Percentiles rank a stretch among this genome's conserved stretches.
These are phyloP conservation scores for Orchesella flavescens DNA, from an alignment of 2,888 invertebrate genomes.

Conservation along the genomic window DNA sequence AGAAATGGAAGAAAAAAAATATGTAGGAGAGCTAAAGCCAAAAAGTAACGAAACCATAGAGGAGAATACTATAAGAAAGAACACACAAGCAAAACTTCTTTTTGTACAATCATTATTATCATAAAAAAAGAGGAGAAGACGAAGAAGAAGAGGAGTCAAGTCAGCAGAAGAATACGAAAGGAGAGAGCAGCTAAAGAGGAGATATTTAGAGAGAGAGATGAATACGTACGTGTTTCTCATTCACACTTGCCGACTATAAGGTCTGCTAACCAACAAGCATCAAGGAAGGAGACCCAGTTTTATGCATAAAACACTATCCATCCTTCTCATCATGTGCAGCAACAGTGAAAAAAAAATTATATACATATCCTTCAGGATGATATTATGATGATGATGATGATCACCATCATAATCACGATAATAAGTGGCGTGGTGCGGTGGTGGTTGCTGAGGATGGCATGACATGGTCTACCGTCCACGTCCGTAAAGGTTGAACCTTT, in stretches of 20 bases:
- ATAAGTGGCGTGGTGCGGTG: slow-evolving; percentile 1
- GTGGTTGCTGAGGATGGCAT: slow-evolving; percentile 23
- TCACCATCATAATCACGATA: too few species aligned
- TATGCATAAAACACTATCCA: neutral
- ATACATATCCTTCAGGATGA: slow-evolving; percentile 3
- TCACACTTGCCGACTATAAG: slow-evolving; percentile 12
- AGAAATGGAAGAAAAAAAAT: slow-evolving; percentile 36
- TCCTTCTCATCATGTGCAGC: neutral
- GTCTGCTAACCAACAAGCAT: too few species aligned
- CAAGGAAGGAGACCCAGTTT: slow-evolving; percentile 9
- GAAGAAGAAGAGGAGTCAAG: neutral
- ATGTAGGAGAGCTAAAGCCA: neutral
- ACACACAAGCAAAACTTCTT: neutral
- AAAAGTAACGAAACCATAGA: too few species aligned
- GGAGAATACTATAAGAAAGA: neutral
- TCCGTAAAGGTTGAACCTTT: too few species aligned
- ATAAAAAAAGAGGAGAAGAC: too few species aligned
- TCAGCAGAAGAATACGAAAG: neutral
- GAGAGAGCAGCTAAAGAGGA: neutral
- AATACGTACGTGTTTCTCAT: slow-evolving; percentile 3
- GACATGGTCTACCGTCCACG: slow-evolving; percentile 5
- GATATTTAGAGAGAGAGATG: neutral
- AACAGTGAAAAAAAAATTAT: neutral
- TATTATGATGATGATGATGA: neutral
- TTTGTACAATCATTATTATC: too few species aligned